Percentiles rank a stretch among this genome's conserved stretches.
Conservation (phyloP, 2,888 invertebrate genomes). For the Epistrophe grossulariae region DNA sequence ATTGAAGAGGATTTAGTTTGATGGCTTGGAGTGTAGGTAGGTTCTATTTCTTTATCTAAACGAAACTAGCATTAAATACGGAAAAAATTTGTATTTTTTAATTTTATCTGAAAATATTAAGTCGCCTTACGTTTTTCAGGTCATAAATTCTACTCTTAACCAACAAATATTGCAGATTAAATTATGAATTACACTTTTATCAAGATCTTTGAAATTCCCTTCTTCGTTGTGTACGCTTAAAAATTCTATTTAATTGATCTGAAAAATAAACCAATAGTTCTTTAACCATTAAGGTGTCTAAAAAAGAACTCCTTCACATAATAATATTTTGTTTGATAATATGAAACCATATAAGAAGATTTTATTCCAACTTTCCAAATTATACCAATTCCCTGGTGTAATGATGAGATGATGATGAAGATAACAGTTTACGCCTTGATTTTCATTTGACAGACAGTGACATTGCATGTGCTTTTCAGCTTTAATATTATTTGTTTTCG, state of each 20-base stretch:
- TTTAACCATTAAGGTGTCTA: background rate
- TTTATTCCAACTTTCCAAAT: conserved; percentile 8
- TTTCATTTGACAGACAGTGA: conserved; percentile 71
- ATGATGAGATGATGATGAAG: conserved; percentile 57
- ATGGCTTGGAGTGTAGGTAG: conserved; percentile 30
- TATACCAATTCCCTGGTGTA: conserved; percentile 13
- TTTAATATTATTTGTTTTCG: conserved; percentile 43
- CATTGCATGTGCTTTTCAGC: conserved; percentile 64
- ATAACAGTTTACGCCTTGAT: conserved; percentile 69
- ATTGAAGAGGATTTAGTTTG: conserved; percentile 19
- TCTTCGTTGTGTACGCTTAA: background rate
- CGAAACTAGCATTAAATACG: background rate
- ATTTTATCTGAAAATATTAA: background rate
- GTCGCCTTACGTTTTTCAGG: background rate
- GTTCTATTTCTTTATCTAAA: background rate
- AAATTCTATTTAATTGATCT: background rate
- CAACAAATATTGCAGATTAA: background rate
- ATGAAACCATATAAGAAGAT: background rate
- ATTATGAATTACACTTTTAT: background rate
- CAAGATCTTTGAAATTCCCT: background rate
- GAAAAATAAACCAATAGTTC: background rate
- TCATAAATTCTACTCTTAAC: background rate
- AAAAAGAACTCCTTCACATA: background rate
- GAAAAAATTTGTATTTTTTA: background rate
- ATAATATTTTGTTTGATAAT: background rate